Conservation (phyloP, 2,113 vertebrate genomes). For the Tragelaphus buxtoni region DNA sequence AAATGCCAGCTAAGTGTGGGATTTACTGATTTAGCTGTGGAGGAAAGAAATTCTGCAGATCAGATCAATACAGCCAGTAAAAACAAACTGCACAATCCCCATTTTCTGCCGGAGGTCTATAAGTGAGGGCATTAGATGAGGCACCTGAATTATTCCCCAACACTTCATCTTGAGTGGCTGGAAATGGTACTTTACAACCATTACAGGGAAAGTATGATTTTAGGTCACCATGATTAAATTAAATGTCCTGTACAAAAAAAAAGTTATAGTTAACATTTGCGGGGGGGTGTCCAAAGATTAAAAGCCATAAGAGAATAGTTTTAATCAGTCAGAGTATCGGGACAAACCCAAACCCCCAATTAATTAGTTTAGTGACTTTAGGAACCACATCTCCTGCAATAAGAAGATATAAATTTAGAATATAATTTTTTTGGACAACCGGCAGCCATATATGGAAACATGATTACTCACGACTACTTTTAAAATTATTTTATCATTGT, state of each 20-base stretch:
- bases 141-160: conserved; percentile 58
- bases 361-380: conserved; percentile 74
- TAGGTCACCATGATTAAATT: conserved; percentile 43
- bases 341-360: conserved; percentile 63
- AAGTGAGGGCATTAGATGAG: conserved; percentile 53
- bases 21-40: conserved; percentile 64
- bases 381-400: conserved; percentile 67
- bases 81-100: conserved; percentile 65
- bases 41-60: conserved; percentile 61
- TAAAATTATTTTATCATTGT: not conserved
- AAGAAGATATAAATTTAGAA: conserved; percentile 70
- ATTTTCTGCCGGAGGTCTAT: conserved; percentile 67
- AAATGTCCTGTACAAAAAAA: conserved; percentile 29
- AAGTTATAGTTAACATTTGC: conserved; percentile 53
- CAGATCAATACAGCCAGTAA: conserved; percentile 60
- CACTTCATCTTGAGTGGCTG: conserved; percentile 63
- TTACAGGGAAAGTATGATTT: conserved; percentile 47
- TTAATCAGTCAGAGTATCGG: conserved; percentile 68
- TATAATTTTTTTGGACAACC: conserved; percentile 63
- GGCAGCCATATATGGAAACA: conserved; percentile 53
- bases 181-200: conserved; percentile 49
- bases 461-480: conserved; percentile 52
- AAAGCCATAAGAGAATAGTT: conserved; percentile 67
- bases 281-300: conserved; percentile 58
- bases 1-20: conserved; percentile 61